A percentile compares a stretch with the other conserved stretches of the same genome.
Evolutionary conservation across 2,888 invertebrate species (phyloP).

Genomic region (Eilema sororculum): DNA sequence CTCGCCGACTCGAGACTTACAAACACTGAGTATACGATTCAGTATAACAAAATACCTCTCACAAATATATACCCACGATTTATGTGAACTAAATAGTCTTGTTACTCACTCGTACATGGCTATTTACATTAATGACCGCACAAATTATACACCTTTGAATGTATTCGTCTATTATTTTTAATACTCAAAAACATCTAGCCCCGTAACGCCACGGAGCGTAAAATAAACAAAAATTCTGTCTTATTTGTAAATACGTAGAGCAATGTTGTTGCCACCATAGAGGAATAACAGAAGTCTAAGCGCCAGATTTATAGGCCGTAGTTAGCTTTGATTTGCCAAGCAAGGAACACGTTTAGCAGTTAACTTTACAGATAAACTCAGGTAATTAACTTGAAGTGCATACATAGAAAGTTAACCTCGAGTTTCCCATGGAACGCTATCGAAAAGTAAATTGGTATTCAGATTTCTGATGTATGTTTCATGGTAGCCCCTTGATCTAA

Average conservation of each 20-base stretch:
- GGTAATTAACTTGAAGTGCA: no score
- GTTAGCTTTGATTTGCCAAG: no score
- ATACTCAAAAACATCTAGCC: conserved; percentile 45
- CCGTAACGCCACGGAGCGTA: conserved; percentile 59
- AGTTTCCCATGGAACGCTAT: no score
- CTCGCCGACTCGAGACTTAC: not conserved
- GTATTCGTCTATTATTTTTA: conserved; percentile 51
- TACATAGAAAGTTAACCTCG: no score
- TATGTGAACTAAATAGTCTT: conserved; percentile 44
- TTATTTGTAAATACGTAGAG: conserved; percentile 55
- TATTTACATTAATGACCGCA: conserved; percentile 53
- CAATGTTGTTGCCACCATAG: conserved; percentile 9
- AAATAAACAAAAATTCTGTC: conserved; percentile 62
- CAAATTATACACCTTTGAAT: conserved; percentile 52
- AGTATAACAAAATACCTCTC: conserved; percentile 3
- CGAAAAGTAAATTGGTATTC: no score
- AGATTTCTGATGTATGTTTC: no score
- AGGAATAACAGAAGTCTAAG: conserved; percentile 20
- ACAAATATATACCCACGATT: conserved; percentile 20
- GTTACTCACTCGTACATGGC: conserved; percentile 41
- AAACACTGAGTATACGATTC: not conserved
- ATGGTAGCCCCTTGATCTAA: no score
- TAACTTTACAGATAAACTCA: no score
- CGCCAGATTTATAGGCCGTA: not conserved
- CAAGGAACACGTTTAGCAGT: no score